These are phyloP conservation scores for Anarsia innoxiella DNA, from an alignment of 2,888 invertebrate species.

Conservation along the genomic window DNA sequence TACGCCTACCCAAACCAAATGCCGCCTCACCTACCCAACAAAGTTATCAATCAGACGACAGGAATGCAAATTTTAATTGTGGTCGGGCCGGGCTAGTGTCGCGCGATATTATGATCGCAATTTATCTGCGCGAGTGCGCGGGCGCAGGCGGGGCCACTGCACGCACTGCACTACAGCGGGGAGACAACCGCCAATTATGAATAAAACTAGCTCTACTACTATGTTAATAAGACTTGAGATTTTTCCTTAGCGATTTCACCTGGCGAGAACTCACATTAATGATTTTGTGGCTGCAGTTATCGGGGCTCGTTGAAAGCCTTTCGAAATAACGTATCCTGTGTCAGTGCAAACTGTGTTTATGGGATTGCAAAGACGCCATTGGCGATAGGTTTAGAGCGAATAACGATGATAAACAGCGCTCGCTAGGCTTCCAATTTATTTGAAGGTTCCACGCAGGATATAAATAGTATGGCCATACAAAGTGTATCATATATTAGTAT, in stretches of 20 bases:
- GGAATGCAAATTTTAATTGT: conserved; percentile 72
- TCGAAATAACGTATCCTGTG: conserved; percentile 17
- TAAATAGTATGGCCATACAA: background rate
- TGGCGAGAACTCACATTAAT: conserved; percentile 58
- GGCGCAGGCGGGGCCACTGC: conserved; percentile 41
- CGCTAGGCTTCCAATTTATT: conserved; percentile 19
- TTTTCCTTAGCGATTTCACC: conserved; percentile 70
- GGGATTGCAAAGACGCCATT: conserved; percentile 19
- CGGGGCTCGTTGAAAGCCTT: conserved; percentile 49
- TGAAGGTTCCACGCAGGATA: conserved; percentile 11
- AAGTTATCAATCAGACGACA: conserved; percentile 65
- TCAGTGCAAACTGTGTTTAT: conserved; percentile 14
- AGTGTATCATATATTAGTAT: no score
- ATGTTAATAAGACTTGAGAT: conserved; percentile 68
- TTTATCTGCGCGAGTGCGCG: conserved; percentile 44
- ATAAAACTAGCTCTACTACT: conserved; percentile 69
- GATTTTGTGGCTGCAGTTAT: conserved; percentile 61
- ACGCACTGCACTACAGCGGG: conserved; percentile 44
- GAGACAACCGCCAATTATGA: conserved; percentile 67
- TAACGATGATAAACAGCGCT: conserved; percentile 25
- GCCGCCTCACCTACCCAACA: conserved; percentile 53
- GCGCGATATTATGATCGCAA: conserved; percentile 55
- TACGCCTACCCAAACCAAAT: conserved; percentile 42
- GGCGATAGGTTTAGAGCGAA: conserved; percentile 18
- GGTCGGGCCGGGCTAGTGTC: conserved; percentile 42